phyloP scores from a whole-genome alignment of 2,113 vertebrate genomes.

The Lampris incognitus region DNA sequence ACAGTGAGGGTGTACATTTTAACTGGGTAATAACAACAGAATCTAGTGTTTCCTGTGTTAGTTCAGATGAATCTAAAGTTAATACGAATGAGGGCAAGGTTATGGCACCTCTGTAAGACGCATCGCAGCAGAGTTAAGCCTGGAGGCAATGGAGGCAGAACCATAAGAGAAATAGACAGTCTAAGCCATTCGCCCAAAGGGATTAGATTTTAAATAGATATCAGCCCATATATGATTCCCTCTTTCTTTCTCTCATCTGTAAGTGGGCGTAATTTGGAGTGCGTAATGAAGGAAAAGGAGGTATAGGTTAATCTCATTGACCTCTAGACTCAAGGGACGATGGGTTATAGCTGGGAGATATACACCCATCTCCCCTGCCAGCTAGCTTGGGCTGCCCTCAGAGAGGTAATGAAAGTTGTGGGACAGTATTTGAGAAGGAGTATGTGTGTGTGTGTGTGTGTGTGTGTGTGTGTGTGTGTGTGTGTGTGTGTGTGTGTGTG shows the following conservation, averaged over 20 bases:
- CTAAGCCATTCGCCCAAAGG: slow-evolving; percentile 75
- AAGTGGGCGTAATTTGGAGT: slow-evolving; percentile 78
- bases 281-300: slow-evolving; percentile 73
- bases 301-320: slow-evolving; percentile 84
- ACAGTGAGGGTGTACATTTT: slow-evolving; percentile 47
- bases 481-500: slow-evolving; percentile 20
- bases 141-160: slow-evolving; percentile 71
- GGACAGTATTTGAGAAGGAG: slow-evolving; percentile 15
- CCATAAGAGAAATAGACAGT: slow-evolving; percentile 77
- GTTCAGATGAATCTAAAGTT: slow-evolving; percentile 67
- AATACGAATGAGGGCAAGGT: slow-evolving; percentile 70
- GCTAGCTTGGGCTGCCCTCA: slow-evolving; percentile 59
- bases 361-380: slow-evolving; percentile 61
- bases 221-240: slow-evolving; percentile 75
- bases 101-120: slow-evolving; percentile 69
- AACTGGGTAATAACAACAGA: slow-evolving; percentile 67
- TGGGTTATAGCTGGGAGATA: slow-evolving; percentile 74
- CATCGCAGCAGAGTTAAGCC: slow-evolving; percentile 62
- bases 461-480: slow-evolving; percentile 11
- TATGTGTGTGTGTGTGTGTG: neutral
- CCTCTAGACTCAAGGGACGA: slow-evolving; percentile 73
- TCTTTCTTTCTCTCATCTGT: slow-evolving; percentile 63
- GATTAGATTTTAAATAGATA: slow-evolving; percentile 83
- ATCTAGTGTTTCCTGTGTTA: slow-evolving; percentile 66
- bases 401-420: slow-evolving; percentile 78